Evolutionary conservation across 2,888 invertebrate species (phyloP).

Genomic region (Chrysina gloriosa): DNA sequence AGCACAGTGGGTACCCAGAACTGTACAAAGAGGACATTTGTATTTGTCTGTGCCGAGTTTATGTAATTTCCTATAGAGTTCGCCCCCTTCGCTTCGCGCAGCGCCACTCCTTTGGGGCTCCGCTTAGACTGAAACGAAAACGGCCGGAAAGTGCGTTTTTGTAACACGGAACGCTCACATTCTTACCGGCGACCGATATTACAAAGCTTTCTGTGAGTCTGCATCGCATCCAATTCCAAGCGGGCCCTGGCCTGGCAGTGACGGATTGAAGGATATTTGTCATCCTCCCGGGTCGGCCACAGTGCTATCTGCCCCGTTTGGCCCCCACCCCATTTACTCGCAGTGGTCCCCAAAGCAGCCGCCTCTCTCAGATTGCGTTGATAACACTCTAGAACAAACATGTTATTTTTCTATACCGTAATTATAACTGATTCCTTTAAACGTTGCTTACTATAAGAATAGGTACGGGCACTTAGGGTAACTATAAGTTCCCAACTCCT

Average conservation of each 20-base stretch:
- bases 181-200: constrained; percentile 64
- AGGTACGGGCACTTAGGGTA: no score
- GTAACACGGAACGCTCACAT: constrained; percentile 51
- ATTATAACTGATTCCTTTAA: constrained; percentile 15
- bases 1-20: constrained; percentile 63
- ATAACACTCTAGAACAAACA: constrained; percentile 62
- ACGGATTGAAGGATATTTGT: constrained; percentile 78
- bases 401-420: constrained; percentile 61
- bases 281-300: constrained; percentile 71
- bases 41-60: constrained; percentile 68
- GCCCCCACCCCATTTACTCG: constrained; percentile 49
- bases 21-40: constrained; percentile 67
- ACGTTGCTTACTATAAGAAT: background rate
- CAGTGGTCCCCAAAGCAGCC: constrained; percentile 54
- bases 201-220: constrained; percentile 67
- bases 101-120: constrained; percentile 60
- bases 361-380: constrained; percentile 58
- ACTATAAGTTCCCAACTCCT: no score
- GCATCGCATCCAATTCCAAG: constrained; percentile 67
- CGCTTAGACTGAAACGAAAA: constrained; percentile 62
- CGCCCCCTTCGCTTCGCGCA: constrained; percentile 59
- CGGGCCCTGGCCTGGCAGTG: constrained; percentile 71
- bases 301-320: constrained; percentile 61
- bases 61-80: constrained; percentile 69
- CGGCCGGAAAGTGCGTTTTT: constrained; percentile 50